Conservation (phyloP, 2,113 vertebrate genomes). For the Indicator indicator region DNA sequence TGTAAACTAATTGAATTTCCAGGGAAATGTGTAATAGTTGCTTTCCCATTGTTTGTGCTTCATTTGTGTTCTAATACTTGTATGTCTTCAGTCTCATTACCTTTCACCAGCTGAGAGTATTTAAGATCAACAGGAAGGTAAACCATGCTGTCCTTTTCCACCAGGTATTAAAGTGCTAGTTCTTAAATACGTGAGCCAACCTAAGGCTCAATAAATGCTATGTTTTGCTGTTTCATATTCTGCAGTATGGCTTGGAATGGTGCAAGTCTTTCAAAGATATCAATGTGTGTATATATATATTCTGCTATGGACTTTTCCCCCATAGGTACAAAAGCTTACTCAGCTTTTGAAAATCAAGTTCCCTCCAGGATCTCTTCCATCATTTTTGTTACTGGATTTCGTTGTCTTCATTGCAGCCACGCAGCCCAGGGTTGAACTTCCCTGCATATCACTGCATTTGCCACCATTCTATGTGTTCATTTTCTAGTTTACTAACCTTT, state of each 20-base stretch:
- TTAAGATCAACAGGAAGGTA: not conserved
- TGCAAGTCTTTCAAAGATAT: not conserved
- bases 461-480: not conserved
- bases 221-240: not conserved
- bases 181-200: not conserved
- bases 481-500: not conserved
- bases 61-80: not conserved
- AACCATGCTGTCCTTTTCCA: not conserved
- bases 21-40: constrained; percentile 20
- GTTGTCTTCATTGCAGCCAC: not conserved
- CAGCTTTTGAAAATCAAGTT: not conserved
- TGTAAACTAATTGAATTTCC: not conserved
- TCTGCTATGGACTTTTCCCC: not conserved
- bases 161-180: not conserved
- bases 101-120: not conserved
- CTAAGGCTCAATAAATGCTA: not conserved
- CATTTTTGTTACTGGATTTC: not conserved
- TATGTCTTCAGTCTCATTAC: not conserved
- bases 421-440: accelerated
- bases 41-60: constrained; percentile 22
- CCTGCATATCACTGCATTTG: not conserved
- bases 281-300: accelerated
- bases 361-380: not conserved
- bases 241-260: not conserved
- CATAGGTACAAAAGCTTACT: not conserved